Conservation (phyloP, 2,797 vertebrate species). For the Diceros bicornis region DNA sequence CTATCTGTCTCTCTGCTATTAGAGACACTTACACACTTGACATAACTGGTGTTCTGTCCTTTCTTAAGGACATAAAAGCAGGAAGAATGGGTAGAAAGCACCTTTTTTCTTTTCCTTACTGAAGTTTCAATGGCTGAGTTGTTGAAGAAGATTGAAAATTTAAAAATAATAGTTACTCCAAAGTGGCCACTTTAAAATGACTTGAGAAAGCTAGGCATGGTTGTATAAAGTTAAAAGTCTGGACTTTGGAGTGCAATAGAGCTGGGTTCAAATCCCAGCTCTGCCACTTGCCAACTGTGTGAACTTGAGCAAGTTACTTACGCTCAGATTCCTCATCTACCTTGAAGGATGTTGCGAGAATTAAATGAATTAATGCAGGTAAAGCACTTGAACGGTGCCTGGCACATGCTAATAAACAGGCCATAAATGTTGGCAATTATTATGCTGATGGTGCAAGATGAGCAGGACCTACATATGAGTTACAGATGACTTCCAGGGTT, state of each 20-base stretch:
- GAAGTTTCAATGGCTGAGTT: background rate
- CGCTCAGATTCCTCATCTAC: background rate
- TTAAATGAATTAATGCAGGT: background rate
- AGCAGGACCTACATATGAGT: background rate
- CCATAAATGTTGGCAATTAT: background rate
- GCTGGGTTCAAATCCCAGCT: background rate
- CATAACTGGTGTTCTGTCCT: background rate
- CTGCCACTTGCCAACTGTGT: background rate
- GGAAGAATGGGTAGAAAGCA: background rate
- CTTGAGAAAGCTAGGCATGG: background rate
- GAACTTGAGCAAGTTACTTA: background rate
- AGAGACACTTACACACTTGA: background rate
- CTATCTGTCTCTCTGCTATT: background rate
- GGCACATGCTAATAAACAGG: background rate
- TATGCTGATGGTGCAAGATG: background rate
- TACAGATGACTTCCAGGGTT: background rate
- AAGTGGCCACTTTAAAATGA: slow-evolving; percentile 24
- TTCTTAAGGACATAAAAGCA: slow-evolving; percentile 3
- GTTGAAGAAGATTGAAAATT: background rate
- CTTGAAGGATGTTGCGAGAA: background rate
- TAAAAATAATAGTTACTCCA: slow-evolving; percentile 52
- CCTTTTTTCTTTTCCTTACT: background rate
- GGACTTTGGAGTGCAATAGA: background rate
- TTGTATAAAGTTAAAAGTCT: background rate
- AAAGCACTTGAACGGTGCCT: background rate